Evolutionary conservation across 1,140 invertebrate genomes (phyloP), one percentile per base, ranked within the genome.

Genomic region (Hylyphantes graminicola): DNA sequence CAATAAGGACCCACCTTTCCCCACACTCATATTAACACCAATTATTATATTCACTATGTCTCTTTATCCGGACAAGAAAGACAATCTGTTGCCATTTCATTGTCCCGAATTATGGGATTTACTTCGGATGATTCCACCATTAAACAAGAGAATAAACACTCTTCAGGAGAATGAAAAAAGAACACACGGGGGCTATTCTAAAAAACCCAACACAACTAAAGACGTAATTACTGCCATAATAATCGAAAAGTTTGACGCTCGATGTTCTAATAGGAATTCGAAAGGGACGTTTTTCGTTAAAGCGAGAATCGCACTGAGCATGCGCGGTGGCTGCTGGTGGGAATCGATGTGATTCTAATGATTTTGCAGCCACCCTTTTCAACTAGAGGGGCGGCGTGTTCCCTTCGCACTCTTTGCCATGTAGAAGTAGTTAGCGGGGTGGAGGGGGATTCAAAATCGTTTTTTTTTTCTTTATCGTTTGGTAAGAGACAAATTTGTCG

Each of bases 341-440:
- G 35, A 76, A 76, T 76, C 74, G 74, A 76, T 76, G 74, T 76
- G 74, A 76, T 76, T 76, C 74, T 76, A 76, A 76, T 76, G 74
- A 76, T 76, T 76, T 76, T 76, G 59, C 57, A 64, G 74, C 59
- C 59, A 64, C 59, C 74, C 57, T 76, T 61, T 76, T 76, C 74
- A 74, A 74, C 72, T 74, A 48, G 35, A 50, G 74, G 74, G 59
- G 48, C 61, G 64, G 51, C 50, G 74, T 76, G 57, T 61, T 48
- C 13, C 74, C 74, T 76, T 19, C 48, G 57, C 73, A 50, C 21
- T 75, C 57, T 17, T 61, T 61, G 57, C 35, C 65, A 70, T 74
- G 72, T 74, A 74, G 72, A 74, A 74, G 72, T 74, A 74, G 53
- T 74, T n/a, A 74, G 19, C n/a, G 13, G 54, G 54, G 21, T 73